These are phyloP conservation scores for Fulmarus glacialis DNA, from an alignment of 2,113 vertebrate genomes.

Conservation along the genomic window DNA sequence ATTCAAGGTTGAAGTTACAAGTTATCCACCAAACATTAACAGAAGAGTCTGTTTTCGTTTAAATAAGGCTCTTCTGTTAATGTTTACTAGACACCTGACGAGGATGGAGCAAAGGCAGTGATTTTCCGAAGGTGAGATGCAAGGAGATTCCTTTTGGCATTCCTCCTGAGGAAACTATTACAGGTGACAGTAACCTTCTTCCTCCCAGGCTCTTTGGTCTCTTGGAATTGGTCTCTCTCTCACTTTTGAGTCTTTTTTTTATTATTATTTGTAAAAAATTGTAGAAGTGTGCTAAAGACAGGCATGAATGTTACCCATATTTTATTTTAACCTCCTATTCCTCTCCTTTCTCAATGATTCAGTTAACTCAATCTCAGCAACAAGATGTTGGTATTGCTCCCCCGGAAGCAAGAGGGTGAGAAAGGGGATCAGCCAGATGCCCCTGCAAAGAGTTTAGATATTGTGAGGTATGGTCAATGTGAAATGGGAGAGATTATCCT, in stretches of 20 bases:
- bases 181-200: not conserved
- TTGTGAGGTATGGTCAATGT: not conserved
- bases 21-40: not conserved
- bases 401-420: not conserved
- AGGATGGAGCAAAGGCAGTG: not conserved
- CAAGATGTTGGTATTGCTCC: not conserved
- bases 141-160: not conserved
- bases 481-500: not conserved
- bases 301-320: not conserved
- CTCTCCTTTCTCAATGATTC: not conserved
- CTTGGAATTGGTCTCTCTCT: not conserved
- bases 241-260: not conserved
- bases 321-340: not conserved
- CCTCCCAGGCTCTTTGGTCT: not conserved
- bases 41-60: constrained; percentile 1
- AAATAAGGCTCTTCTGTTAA: not conserved
- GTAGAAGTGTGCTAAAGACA: not conserved
- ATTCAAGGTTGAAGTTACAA: constrained; percentile 28
- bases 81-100: not conserved
- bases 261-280: not conserved
- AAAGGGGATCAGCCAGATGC: not conserved
- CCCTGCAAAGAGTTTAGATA: not conserved
- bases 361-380: not conserved
- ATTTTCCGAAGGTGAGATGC: not conserved
- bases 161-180: not conserved